A percentile compares a stretch with the other conserved stretches of the same genome.
Evolutionary conservation across 2,113 vertebrate species (phyloP).

Genomic region (Hemibagrus wyckioides): DNA sequence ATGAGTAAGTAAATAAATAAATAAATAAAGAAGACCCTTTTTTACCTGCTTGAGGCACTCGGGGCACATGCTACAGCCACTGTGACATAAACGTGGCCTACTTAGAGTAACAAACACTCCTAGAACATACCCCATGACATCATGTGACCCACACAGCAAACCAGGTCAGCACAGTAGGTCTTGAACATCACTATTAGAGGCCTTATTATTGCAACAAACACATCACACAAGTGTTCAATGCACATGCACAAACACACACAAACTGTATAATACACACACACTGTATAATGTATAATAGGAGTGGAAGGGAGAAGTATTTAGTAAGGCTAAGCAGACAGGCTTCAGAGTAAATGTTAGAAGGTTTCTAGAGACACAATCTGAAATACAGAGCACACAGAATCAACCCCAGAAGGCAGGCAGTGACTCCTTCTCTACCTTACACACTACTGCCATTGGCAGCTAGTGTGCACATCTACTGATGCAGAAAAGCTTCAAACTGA

Average conservation of each 20-base stretch:
- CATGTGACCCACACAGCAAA: not conserved
- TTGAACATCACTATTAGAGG: not conserved
- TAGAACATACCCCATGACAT: not conserved
- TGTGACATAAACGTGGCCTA: not conserved
- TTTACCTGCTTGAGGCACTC: not conserved
- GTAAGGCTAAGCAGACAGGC: conserved; percentile 91
- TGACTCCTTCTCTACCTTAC: conserved; percentile 7
- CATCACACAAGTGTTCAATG: not conserved
- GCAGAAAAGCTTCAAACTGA: conserved; percentile 13
- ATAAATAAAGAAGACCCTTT: not conserved
- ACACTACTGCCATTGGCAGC: not conserved
- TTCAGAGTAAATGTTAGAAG: conserved; percentile 46
- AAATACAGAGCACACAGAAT: conserved; percentile 23
- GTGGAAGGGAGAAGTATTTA: conserved; percentile 51
- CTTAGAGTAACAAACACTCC: not conserved
- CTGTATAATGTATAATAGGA: too few species aligned
- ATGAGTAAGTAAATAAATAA: not conserved
- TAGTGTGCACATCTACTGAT: conserved; percentile 17
- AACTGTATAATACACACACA: not conserved
- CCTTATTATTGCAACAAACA: not conserved
- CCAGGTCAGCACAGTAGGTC: not conserved
- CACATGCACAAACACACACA: conserved; percentile 5
- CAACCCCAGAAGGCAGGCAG: conserved; percentile 41
- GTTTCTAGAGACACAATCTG: conserved; percentile 20
- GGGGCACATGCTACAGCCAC: not conserved